These are phyloP conservation scores for Pseudopipra pipra DNA, from an alignment of 2,113 vertebrate species.

Conservation along the genomic window DNA sequence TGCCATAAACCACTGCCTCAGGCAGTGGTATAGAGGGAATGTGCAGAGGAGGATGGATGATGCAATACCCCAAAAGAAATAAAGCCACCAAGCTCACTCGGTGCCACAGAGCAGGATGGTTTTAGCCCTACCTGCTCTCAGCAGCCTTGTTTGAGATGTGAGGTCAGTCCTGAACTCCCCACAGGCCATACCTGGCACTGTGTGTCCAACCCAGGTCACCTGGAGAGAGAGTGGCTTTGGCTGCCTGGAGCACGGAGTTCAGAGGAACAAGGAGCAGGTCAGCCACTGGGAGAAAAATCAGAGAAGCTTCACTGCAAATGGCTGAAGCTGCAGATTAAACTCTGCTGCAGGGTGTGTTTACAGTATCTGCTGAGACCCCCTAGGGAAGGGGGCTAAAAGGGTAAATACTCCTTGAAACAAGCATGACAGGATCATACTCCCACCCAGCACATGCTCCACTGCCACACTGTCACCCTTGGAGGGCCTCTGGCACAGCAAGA, in stretches of 20 bases:
- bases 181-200: accelerated
- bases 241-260: background rate
- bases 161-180: too few relatives aligned
- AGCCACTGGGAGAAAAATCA: background rate
- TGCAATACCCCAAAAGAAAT: background rate
- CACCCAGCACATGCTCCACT: background rate
- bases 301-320: background rate
- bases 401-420: background rate
- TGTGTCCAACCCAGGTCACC: background rate
- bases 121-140: background rate
- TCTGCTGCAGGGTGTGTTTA: background rate
- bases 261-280: background rate
- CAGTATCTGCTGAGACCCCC: background rate
- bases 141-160: accelerated
- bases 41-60: background rate
- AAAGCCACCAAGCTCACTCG: accelerated
- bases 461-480: background rate
- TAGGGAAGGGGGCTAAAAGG: background rate
- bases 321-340: background rate
- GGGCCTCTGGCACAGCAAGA: background rate
- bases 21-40: background rate
- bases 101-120: background rate
- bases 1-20: background rate
- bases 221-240: background rate
- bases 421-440: background rate